phyloP scores from a whole-genome alignment of 2,113 vertebrate species.

The Tupaia tana region DNA sequence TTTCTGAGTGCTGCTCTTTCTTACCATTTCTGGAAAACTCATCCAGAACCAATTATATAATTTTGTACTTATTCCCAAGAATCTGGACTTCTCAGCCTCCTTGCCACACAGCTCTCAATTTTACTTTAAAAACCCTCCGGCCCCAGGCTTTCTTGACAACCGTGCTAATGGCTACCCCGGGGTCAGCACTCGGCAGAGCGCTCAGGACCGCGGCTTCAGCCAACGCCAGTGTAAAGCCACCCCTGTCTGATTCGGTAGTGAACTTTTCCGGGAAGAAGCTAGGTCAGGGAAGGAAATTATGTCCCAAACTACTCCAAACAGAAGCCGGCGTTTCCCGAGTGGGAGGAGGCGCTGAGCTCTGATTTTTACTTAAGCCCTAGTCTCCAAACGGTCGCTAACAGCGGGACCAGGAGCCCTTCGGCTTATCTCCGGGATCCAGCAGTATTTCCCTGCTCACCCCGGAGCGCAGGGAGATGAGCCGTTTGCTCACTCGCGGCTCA shows the following conservation, averaged over 20 bases:
- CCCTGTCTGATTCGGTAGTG: constrained; percentile 32
- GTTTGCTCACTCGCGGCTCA: constrained; percentile 80
- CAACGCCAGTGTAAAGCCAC: neutral
- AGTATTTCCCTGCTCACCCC: constrained; percentile 57
- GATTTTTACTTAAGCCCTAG: constrained; percentile 46
- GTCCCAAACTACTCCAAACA: constrained; percentile 33
- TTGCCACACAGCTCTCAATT: constrained; percentile 39
- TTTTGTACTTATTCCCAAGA: constrained; percentile 36
- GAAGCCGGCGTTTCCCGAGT: constrained; percentile 65
- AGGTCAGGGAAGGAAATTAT: constrained; percentile 42
- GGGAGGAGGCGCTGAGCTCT: constrained; percentile 59
- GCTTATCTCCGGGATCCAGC: constrained; percentile 51
- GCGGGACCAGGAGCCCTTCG: constrained; percentile 21
- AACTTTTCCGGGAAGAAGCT: constrained; percentile 28
- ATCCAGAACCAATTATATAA: constrained; percentile 57
- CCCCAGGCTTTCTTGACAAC: neutral
- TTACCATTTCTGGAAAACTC: neutral
- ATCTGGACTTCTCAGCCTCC: constrained; percentile 29
- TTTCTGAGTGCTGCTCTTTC: neutral
- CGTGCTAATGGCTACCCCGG: constrained; percentile 39
- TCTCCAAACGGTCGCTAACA: constrained; percentile 37
- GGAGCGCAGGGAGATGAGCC: constrained; percentile 18
- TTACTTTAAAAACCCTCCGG: neutral
- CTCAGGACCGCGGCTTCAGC: constrained; percentile 34
- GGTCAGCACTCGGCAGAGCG: constrained; percentile 26